Conservation (phyloP, 2,888 invertebrate genomes). For the Pristionchus japonicus region DNA sequence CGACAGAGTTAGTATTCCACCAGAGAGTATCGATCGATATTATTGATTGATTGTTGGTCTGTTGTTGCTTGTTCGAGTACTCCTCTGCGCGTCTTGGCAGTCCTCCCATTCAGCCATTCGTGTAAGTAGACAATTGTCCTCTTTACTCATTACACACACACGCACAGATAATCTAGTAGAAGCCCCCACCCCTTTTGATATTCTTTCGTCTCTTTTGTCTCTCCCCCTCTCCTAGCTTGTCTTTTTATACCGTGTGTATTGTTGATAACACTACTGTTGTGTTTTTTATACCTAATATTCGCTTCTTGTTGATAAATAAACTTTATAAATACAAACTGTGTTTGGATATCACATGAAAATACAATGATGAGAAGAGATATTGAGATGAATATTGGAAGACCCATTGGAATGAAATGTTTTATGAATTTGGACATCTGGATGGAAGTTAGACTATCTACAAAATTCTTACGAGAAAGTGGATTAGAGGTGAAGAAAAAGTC, state of each 20-base stretch:
- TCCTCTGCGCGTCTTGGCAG: slow-evolving; percentile 6
- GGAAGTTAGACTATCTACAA: too few relatives aligned
- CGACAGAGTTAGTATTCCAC: slow-evolving; percentile 33
- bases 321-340: not conserved
- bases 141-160: not conserved
- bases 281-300: slow-evolving; percentile 37
- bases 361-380: not conserved
- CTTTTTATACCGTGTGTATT: slow-evolving; percentile 38
- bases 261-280: slow-evolving; percentile 43
- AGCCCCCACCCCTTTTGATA: not conserved
- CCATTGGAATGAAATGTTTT: not conserved
- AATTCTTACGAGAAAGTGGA: too few relatives aligned
- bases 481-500: too few relatives aligned
- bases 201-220: slow-evolving; percentile 1
- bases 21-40: slow-evolving; percentile 34
- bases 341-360: not conserved
- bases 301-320: slow-evolving; percentile 42
- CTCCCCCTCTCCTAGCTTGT: slow-evolving; percentile 24
- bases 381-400: not conserved
- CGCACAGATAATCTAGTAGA: slow-evolving; percentile 31
- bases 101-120: not conserved
- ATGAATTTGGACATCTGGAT: too few relatives aligned
- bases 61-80: slow-evolving; percentile 21
- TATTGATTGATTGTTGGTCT: slow-evolving; percentile 30
- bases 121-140: slow-evolving; percentile 24